Evolutionary conservation across 2,797 vertebrate genomes (phyloP).

Genomic region (Enteromius radiatus): DNA sequence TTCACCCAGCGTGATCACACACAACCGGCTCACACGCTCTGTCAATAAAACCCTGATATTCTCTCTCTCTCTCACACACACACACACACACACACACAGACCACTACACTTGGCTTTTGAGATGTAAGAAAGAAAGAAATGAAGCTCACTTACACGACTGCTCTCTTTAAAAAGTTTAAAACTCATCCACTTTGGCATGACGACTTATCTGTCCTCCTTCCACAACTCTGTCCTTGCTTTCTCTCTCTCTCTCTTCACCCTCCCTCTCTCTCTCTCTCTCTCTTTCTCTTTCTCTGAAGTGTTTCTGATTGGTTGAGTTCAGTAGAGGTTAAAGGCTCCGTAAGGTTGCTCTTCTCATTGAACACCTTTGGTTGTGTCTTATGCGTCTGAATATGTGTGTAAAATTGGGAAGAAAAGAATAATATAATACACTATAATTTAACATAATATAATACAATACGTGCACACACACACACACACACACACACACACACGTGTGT

Average conservation of each 20-base stretch:
- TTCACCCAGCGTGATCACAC: constrained; percentile 5
- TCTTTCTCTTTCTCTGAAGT: constrained; percentile 8
- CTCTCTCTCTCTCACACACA: not conserved
- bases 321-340: not conserved
- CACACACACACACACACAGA: not conserved
- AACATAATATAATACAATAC: no score
- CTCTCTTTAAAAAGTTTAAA: constrained; percentile 82
- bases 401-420: no score
- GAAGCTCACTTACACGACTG: constrained; percentile 77
- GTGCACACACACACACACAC: no score
- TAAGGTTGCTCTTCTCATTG: constrained; percentile 12
- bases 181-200: constrained; percentile 86
- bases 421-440: no score
- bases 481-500: no score
- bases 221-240: constrained; percentile 30
- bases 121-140: constrained; percentile 12
- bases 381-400: not conserved
- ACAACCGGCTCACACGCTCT: not conserved
- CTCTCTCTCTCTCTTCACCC: not conserved
- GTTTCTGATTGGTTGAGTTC: constrained; percentile 52
- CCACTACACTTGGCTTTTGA: not conserved
- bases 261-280: constrained; percentile 27
- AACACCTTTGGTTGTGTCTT: constrained; percentile 15
- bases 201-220: constrained; percentile 51
- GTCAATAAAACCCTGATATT: constrained; percentile 5